Conservation (phyloP, 30 jellyfish, hydroid and myxozoan species). For the Aurelia aurita complex sp. Pacific region DNA sequence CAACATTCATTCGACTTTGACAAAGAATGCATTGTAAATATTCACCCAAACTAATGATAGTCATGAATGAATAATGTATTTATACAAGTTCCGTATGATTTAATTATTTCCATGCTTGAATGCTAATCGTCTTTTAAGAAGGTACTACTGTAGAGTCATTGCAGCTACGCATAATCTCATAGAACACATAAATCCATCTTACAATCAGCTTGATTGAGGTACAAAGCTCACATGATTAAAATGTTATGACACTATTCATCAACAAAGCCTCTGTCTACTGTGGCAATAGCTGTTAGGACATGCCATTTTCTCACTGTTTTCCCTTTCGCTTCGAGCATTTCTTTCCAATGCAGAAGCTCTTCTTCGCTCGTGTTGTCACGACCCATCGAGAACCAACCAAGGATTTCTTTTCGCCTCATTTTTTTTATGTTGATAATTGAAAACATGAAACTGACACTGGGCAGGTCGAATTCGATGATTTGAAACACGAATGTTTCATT, state of each 20-base stretch:
- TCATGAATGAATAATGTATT: no score
- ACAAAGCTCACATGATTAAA: no score
- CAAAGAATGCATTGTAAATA: no score
- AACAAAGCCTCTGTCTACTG: conserved; percentile 81
- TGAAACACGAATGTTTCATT: conserved; percentile 97
- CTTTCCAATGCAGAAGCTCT: conserved; percentile 94
- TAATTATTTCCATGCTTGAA: no score
- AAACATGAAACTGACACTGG: conserved; percentile 97
- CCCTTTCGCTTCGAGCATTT: conserved; percentile 96
- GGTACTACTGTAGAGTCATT: no score
- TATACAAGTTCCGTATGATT: no score
- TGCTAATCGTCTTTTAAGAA: no score
- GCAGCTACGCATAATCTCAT: no score
- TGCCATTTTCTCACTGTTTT: conserved; percentile 96
- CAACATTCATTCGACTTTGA: no score
- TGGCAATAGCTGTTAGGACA: conserved; percentile 85
- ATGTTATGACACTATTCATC: conserved; percentile 50
- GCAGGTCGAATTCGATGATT: conserved; percentile 93
- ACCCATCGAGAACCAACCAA: conserved; percentile 98
- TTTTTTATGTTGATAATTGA: conserved; percentile 87
- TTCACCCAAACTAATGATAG: no score
- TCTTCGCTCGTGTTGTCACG: conserved; percentile 95
- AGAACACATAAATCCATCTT: no score
- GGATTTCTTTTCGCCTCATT: conserved; percentile 94
- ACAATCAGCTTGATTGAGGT: no score